Evolutionary conservation across 1,140 invertebrate species (phyloP).

Genomic region (Drosophila virilis): DNA sequence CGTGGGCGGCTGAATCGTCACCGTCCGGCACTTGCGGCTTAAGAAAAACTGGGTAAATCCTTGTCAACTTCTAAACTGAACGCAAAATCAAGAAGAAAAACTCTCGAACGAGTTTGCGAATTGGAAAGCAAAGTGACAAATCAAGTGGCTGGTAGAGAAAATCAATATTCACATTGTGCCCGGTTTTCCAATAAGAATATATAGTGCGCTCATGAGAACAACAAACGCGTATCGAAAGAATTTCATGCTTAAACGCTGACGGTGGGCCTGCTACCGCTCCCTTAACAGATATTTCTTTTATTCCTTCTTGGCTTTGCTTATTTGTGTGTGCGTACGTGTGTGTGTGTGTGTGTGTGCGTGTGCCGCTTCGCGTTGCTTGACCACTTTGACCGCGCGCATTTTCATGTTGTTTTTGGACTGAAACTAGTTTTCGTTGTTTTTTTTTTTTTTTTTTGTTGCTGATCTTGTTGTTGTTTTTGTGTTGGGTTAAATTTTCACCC

Average conservation of each 20-base stretch:
- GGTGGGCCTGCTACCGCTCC: slow-evolving; percentile 59
- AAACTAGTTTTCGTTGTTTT: slow-evolving; percentile 61
- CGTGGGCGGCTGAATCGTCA: slow-evolving; percentile 62
- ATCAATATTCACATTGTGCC: slow-evolving; percentile 60
- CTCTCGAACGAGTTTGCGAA: slow-evolving; percentile 4
- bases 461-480: slow-evolving; percentile 34
- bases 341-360: slow-evolving; percentile 33
- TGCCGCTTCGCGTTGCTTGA: slow-evolving; percentile 65
- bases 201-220: slow-evolving; percentile 33
- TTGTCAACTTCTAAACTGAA: not conserved
- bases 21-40: slow-evolving; percentile 19
- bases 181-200: slow-evolving; percentile 62
- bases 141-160: slow-evolving; percentile 62
- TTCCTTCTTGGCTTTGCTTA: slow-evolving; percentile 37
- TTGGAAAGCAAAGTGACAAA: slow-evolving; percentile 23
- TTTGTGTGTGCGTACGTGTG: slow-evolving; percentile 34
- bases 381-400: slow-evolving; percentile 73
- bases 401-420: slow-evolving; percentile 49
- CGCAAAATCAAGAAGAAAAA: slow-evolving; percentile 2
- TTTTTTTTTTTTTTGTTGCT: slow-evolving; percentile 27
- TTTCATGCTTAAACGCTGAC: slow-evolving; percentile 44
- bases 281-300: slow-evolving; percentile 57
- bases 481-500: slow-evolving; percentile 42
- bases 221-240: slow-evolving; percentile 42
- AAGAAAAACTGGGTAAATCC: slow-evolving; percentile 8